phyloP scores from a whole-genome alignment of 2,113 vertebrate genomes.

The Acanthisitta chloris region DNA sequence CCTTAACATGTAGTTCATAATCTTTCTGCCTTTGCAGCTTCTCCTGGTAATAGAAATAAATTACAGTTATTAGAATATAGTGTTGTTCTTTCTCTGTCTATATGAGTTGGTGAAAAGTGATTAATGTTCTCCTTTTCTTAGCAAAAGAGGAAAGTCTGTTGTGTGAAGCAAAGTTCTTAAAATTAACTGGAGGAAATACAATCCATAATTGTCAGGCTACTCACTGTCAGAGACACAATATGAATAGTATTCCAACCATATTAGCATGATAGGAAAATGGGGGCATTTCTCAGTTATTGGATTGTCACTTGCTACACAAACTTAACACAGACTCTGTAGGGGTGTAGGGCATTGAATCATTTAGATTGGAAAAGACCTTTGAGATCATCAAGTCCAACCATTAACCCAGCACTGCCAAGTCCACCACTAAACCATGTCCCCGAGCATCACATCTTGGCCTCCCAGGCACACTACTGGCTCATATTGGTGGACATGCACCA shows the following conservation, averaged over 20 bases:
- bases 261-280: not conserved
- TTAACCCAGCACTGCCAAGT: not conserved
- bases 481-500: not conserved
- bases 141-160: not conserved
- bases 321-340: not conserved
- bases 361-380: not conserved
- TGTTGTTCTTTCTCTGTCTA: not conserved
- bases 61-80: not conserved
- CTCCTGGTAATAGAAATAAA: not conserved
- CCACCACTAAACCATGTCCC: not conserved
- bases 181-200: constrained; percentile 8
- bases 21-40: not conserved
- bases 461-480: not conserved
- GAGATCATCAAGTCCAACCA: not conserved
- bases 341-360: not conserved
- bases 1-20: not conserved
- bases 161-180: not conserved
- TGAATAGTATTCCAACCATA: not conserved
- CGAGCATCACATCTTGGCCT: not conserved
- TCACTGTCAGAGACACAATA: not conserved
- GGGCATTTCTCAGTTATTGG: not conserved
- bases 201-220: not conserved
- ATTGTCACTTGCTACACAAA: not conserved
- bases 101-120: not conserved
- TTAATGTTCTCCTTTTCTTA: not conserved